Percentiles rank a stretch among this genome's conserved stretches.
Evolutionary conservation across 1,140 invertebrate genomes (phyloP).

Genomic region (Procambarus virginalis): DNA sequence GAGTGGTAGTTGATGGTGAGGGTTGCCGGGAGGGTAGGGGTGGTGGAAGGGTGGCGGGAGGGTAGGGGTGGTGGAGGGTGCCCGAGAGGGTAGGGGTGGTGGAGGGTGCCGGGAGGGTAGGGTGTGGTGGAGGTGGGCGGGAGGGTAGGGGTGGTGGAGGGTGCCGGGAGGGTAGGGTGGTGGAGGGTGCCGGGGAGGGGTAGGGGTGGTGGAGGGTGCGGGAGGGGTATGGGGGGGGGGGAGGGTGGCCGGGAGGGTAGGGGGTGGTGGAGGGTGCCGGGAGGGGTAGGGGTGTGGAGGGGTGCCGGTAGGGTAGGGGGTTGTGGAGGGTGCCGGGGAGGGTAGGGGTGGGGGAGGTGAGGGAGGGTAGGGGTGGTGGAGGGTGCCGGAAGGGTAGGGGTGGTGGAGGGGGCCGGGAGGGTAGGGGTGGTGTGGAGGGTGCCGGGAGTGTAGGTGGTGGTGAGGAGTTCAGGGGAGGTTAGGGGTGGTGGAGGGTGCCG

Average conservation of each 20-base stretch:
- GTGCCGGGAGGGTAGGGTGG: neutral
- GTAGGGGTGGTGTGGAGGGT: slow-evolving; percentile 3
- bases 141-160: neutral
- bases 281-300: no score
- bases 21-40: neutral
- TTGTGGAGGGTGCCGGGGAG: neutral
- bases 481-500: neutral
- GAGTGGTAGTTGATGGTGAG: neutral
- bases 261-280: neutral
- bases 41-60: neutral
- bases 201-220: no score
- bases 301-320: neutral
- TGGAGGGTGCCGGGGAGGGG: neutral
- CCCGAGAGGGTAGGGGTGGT: no score
- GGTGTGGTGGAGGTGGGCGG: neutral
- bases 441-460: neutral
- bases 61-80: neutral
- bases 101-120: neutral
- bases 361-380: no score
- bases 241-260: neutral
- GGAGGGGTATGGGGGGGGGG: neutral
- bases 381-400: neutral
- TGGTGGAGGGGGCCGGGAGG: neutral
- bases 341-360: neutral
- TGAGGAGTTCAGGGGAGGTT: no score